Conservation (phyloP, 2,113 vertebrate genomes). For the Manacus vitellinus region DNA sequence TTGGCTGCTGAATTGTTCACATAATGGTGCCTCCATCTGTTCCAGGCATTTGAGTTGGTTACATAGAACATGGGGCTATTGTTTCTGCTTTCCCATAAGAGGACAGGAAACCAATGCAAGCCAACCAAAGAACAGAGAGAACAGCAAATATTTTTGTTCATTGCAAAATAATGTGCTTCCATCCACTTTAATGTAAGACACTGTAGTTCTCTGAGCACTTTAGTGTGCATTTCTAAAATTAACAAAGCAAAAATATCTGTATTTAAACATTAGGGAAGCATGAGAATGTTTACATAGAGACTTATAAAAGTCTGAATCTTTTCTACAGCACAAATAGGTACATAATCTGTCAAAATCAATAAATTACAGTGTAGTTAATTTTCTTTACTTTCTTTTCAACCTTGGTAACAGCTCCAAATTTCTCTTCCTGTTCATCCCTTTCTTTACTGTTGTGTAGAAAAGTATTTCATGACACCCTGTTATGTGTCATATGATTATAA, state of each 20-base stretch:
- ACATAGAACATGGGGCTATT: neutral
- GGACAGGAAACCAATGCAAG: neutral
- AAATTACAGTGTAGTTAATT: neutral
- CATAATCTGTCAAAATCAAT: neutral
- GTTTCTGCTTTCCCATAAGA: conserved; percentile 1
- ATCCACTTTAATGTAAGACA: neutral
- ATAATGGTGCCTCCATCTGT: conserved; percentile 41
- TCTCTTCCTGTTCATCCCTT: neutral
- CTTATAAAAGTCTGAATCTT: neutral
- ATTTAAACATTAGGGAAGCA: neutral
- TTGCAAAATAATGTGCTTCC: neutral
- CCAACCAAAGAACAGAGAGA: neutral
- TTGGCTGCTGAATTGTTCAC: neutral
- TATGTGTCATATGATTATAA: neutral
- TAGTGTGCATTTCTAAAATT: neutral
- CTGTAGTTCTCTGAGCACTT: neutral
- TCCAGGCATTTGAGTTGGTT: conserved; percentile 16
- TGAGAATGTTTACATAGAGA: neutral
- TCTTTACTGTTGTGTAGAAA: neutral
- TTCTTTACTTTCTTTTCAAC: neutral
- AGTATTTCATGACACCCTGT: neutral
- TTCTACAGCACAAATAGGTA: neutral
- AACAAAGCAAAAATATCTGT: neutral
- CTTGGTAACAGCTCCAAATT: neutral
- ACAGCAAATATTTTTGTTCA: neutral